These are phyloP conservation scores for Zoroaster sp. DNA, from an alignment of 53 echinoderm and acorn worm species.

Conservation along the genomic window DNA sequence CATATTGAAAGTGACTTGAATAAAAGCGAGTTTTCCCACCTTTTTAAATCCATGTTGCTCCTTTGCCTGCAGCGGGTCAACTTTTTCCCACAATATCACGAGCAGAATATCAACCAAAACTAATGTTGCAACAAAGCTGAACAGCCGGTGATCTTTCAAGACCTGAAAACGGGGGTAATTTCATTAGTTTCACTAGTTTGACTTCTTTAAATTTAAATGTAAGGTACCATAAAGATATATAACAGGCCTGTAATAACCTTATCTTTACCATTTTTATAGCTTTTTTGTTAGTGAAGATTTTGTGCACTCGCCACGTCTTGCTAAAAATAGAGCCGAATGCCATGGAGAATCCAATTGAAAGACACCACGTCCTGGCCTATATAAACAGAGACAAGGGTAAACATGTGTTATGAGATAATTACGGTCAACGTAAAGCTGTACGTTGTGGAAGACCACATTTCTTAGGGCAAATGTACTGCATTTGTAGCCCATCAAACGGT, in stretches of 20 bases:
- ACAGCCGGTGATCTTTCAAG: constrained; percentile 59
- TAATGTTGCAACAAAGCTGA: constrained; percentile 54
- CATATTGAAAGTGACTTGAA: background rate
- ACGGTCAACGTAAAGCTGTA: background rate
- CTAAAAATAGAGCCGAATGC: constrained; percentile 87
- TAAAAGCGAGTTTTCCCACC: background rate
- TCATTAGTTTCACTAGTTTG: background rate
- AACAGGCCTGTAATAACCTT: background rate
- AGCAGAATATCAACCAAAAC: constrained; percentile 69
- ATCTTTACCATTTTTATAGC: constrained; percentile 62
- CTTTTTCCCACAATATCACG: constrained; percentile 63
- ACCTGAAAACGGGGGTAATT: background rate
- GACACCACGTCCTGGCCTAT: constrained; percentile 63
- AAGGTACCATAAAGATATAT: background rate
- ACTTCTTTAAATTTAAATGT: background rate
- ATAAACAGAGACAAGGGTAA: background rate
- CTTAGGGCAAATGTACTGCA: no score
- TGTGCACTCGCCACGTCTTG: no score
- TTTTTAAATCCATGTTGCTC: background rate
- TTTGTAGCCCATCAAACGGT: no score
- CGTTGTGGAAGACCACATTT: no score
- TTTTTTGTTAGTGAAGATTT: constrained; percentile 88
- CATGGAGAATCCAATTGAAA: constrained; percentile 77
- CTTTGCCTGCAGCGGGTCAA: constrained; percentile 13
- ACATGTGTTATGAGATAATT: background rate